phyloP scores from a whole-genome alignment of 2,797 vertebrate genomes.

The Mycteria americana region DNA sequence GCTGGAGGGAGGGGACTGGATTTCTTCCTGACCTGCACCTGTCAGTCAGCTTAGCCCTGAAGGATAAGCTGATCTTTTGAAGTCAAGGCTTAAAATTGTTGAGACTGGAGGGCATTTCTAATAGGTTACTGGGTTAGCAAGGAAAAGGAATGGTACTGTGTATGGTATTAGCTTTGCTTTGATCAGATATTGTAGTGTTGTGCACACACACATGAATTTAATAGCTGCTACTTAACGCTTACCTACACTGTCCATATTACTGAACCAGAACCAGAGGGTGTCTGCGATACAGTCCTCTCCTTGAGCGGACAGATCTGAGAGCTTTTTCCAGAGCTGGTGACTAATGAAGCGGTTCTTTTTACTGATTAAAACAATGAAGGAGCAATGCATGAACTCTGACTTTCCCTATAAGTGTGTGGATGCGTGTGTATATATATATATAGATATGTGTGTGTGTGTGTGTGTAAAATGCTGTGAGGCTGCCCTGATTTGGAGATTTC shows the following conservation, averaged over 20 bases:
- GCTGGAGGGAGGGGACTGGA: background rate
- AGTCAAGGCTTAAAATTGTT: conserved; percentile 41
- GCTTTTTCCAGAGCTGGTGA: background rate
- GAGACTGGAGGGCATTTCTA: conserved; percentile 36
- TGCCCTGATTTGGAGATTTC: background rate
- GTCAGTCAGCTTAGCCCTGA: background rate
- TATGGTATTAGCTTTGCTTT: background rate
- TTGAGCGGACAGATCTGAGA: background rate
- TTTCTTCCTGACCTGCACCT: background rate
- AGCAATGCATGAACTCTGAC: no score
- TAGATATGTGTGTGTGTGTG: no score
- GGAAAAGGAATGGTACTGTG: background rate
- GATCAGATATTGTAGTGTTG: background rate
- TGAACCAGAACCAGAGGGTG: background rate
- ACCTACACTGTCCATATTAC: background rate
- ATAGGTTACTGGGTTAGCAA: conserved; percentile 13
- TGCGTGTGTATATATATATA: no score
- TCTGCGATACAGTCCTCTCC: background rate
- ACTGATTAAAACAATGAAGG: background rate
- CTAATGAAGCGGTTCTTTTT: background rate
- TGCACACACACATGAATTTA: background rate
- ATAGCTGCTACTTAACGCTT: background rate
- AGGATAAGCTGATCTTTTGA: conserved; percentile 43
- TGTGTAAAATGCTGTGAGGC: background rate
- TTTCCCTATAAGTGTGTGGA: background rate